Evolutionary conservation across 2,888 invertebrate species (phyloP).

Genomic region (Caenorhabditis japonica): DNA sequence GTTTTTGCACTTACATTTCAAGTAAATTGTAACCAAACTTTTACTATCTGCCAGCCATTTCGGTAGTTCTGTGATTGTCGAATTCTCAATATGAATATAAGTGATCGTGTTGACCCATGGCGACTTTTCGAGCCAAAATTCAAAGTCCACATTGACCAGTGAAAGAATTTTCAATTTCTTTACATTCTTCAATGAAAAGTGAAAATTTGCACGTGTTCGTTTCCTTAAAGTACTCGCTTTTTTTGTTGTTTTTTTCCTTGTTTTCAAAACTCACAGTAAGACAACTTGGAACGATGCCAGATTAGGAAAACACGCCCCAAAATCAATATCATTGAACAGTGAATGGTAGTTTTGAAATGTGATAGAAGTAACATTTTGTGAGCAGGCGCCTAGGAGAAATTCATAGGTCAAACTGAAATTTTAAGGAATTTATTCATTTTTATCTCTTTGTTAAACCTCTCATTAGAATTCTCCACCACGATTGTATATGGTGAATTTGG

Average conservation of each 20-base stretch:
- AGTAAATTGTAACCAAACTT: slow-evolving; percentile 25
- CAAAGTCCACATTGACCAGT: slow-evolving; percentile 63
- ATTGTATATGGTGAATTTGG: slow-evolving; percentile 25
- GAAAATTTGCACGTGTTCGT: slow-evolving; percentile 31
- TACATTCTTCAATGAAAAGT: slow-evolving; percentile 13
- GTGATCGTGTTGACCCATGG: slow-evolving; percentile 50
- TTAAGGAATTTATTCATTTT: neutral
- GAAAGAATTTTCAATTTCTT: slow-evolving; percentile 49
- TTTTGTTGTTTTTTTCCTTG: neutral
- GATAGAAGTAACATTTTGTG: slow-evolving; percentile 43
- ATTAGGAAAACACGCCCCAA: slow-evolving; percentile 27
- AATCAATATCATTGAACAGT: slow-evolving; percentile 30
- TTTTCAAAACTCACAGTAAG: slow-evolving; percentile 13
- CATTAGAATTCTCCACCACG: slow-evolving; percentile 39
- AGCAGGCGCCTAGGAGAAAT: slow-evolving; percentile 46
- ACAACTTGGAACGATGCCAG: slow-evolving; percentile 44
- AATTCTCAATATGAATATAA: slow-evolving; percentile 69
- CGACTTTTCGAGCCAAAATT: slow-evolving; percentile 57
- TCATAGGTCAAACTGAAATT: slow-evolving; percentile 22
- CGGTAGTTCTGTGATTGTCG: slow-evolving; percentile 62
- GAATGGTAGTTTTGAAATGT: slow-evolving; percentile 42
- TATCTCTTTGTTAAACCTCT: slow-evolving; percentile 2
- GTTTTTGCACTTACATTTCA: slow-evolving; percentile 34
- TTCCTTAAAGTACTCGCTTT: slow-evolving; percentile 13
- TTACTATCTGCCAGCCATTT: slow-evolving; percentile 62